A percentile compares a stretch with the other conserved stretches of the same genome.
Conservation (phyloP, 2,888 invertebrate genomes). For the Iselma pallidipennis region DNA sequence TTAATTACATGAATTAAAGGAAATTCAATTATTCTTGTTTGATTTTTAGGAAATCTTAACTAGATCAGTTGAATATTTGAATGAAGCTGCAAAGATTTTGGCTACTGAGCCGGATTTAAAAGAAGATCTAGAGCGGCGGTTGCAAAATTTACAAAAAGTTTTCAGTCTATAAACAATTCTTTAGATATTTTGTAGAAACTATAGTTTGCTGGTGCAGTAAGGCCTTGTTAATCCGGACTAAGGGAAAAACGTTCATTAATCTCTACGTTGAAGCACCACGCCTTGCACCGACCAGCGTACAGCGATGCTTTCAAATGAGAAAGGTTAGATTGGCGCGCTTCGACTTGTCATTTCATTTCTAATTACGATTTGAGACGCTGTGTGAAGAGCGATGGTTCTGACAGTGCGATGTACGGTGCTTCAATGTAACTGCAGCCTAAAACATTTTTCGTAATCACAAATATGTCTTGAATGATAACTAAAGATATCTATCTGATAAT, state of each 20-base stretch:
- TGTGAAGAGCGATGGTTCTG: too few relatives aligned
- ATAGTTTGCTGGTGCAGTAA: not conserved
- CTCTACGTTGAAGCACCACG: not conserved
- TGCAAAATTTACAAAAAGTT: slow-evolving; percentile 32
- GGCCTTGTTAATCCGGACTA: slow-evolving; percentile 39
- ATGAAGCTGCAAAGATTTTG: slow-evolving; percentile 65
- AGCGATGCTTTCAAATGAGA: too few relatives aligned
- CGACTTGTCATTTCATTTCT: too few relatives aligned
- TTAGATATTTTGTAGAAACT: not conserved
- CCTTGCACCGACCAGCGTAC: not conserved
- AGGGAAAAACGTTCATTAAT: slow-evolving; percentile 36
- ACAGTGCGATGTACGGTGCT: too few relatives aligned
- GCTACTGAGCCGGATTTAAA: slow-evolving; percentile 58
- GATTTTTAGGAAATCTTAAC: slow-evolving; percentile 59
- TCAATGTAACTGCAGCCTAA: too few relatives aligned
- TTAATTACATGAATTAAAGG: too few relatives aligned
- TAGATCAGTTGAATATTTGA: slow-evolving; percentile 61
- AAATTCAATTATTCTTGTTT: not conserved
- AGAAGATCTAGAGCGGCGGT: slow-evolving; percentile 57
- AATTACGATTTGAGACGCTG: too few relatives aligned
- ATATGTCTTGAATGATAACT: too few relatives aligned
- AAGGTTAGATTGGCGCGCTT: too few relatives aligned
- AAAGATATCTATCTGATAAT: too few relatives aligned
- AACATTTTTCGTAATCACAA: too few relatives aligned
- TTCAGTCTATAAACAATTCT: not conserved